phyloP scores from a whole-genome alignment of 2,888 invertebrate species.

The Octodonta nipae region DNA sequence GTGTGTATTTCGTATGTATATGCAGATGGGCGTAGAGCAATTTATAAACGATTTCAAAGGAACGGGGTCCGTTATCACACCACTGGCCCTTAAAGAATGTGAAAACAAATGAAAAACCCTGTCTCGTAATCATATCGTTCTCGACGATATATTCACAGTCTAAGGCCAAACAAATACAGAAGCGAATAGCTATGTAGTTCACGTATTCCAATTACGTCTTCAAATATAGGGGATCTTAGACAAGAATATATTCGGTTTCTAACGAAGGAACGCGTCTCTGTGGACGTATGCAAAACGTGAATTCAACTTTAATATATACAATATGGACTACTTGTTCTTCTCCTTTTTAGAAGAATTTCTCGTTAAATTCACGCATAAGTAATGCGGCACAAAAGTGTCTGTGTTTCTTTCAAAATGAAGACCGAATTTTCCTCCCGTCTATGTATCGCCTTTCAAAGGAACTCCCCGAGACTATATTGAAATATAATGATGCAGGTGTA shows the following conservation, averaged over 20 bases:
- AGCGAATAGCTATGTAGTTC: slow-evolving; percentile 26
- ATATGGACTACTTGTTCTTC: too few species aligned
- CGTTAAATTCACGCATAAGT: too few species aligned
- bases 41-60: slow-evolving; percentile 32
- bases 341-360: too few species aligned
- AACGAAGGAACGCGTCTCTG: background rate
- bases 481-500: too few species aligned
- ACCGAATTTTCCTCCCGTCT: too few species aligned
- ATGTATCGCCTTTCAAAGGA: too few species aligned
- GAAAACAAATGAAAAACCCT: slow-evolving; percentile 7
- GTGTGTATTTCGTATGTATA: slow-evolving; percentile 14
- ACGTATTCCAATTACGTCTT: slow-evolving; percentile 27
- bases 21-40: slow-evolving; percentile 29
- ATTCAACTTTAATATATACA: background rate
- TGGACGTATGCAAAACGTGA: slow-evolving; percentile 1
- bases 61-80: slow-evolving; percentile 30
- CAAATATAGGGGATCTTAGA: slow-evolving; percentile 9
- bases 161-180: slow-evolving; percentile 28
- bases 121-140: background rate
- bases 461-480: too few species aligned
- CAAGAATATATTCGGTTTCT: slow-evolving; percentile 2
- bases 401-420: too few species aligned
- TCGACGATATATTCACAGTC: slow-evolving; percentile 17
- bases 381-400: too few species aligned
- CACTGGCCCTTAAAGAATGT: slow-evolving; percentile 21